Evolutionary conservation across 1,140 invertebrate species (phyloP), one percentile per base, ranked within the genome.

Genomic region (Galendromus occidentalis): DNA sequence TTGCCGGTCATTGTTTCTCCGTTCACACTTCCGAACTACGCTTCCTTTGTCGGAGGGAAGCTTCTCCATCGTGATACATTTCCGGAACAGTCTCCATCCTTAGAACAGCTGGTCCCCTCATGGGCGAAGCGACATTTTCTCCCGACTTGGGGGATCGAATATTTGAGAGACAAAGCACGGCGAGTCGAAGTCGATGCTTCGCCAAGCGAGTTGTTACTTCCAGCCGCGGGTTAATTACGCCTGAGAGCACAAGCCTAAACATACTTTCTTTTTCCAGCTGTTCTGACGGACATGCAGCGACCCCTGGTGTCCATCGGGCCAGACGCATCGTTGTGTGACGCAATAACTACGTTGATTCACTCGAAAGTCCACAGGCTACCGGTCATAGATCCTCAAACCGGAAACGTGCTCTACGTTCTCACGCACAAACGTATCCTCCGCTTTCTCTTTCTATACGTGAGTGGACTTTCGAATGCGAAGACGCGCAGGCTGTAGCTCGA

Each of bases 361-460:
- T 92, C 91, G 77, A 84, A 87, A 76, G 96, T 99, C 71, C 96
- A 99, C 81, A 82, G 95, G 73, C 81, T 97, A 72, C 94, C 95
- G 71, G 91, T 98, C 67, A 91, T 98, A 73, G 93, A 98, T 78
- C 84, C 85, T 17, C 80, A 84, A 47, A 94, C 92, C 18, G 92
- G 92, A 74, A 96, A 98, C 77, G 94, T 98, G 69, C 83, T 97
- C 65, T 98, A 98, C 76, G 97, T 99, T 75, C 82, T 98, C 68
- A 99, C 95, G 59, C 95, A 98, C 77, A 98, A 98, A 79, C 82
- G 95, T 73, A 96, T 99, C 77, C 82, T 98, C 66, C 85, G 92
- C 75, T 99, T 98, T 79, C 83, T 99, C 63, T 96, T 95, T 79
- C 82, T 98, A 76, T 98, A 97, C 81, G 92, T 98, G 81, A 92